phyloP scores from a whole-genome alignment of 1,140 invertebrate species.

The Geopemphigus sp. region DNA sequence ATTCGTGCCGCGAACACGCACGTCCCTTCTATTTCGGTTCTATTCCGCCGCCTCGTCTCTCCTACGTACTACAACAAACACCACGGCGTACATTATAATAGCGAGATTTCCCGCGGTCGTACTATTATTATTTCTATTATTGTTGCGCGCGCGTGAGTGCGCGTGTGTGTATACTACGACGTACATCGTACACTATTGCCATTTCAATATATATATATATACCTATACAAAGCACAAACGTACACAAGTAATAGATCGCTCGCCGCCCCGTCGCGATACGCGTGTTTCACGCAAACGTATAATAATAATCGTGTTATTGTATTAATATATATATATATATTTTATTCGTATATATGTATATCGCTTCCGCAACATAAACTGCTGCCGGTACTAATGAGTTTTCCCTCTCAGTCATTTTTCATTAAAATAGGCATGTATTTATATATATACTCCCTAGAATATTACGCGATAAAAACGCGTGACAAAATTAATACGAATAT shows the following conservation, averaged over 20 bases:
- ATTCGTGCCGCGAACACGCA: constrained; percentile 17
- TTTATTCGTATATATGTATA: no score
- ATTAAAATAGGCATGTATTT: no score
- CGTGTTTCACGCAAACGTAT: constrained; percentile 33
- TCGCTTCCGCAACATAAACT: neutral
- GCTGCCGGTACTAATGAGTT: constrained; percentile 32
- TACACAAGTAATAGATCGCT: no score
- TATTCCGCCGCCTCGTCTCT: constrained; percentile 13
- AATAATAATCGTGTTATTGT: constrained; percentile 11
- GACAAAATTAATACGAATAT: no score
- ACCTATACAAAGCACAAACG: no score
- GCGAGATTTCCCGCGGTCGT: constrained; percentile 7
- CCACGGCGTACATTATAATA: constrained; percentile 17
- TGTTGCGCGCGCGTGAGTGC: no score
- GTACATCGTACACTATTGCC: no score
- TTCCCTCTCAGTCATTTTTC: constrained; percentile 26
- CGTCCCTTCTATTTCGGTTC: neutral
- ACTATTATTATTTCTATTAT: constrained; percentile 8
- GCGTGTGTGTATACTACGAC: no score
- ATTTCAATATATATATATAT: no score
- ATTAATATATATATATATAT: constrained; percentile 5
- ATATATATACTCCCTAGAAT: no score
- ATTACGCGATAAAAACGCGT: no score
- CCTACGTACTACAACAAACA: no score
- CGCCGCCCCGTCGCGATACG: neutral